phyloP scores from a whole-genome alignment of 2,797 vertebrate species.

The Anisognathus igniventris region DNA sequence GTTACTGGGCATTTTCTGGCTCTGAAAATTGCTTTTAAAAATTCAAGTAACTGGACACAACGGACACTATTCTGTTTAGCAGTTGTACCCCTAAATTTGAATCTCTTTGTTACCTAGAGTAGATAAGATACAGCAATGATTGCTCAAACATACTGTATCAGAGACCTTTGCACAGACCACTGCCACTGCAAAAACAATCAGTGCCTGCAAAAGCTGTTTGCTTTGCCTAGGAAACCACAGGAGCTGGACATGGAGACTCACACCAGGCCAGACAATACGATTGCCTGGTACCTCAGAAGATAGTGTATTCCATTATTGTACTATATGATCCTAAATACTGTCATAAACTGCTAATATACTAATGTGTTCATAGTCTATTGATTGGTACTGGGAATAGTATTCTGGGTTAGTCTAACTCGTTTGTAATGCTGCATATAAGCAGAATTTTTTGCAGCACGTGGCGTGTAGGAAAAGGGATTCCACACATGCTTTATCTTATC shows the following conservation, averaged over 20 bases:
- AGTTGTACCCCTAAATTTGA: constrained; percentile 16
- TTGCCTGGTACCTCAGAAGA: constrained; percentile 7
- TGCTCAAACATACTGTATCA: constrained; percentile 55
- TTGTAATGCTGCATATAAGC: constrained; percentile 34
- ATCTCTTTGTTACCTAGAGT: constrained; percentile 17
- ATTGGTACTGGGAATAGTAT: constrained; percentile 29
- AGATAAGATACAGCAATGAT: constrained; percentile 50
- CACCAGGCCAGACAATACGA: background rate
- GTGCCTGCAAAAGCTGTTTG: constrained; percentile 23
- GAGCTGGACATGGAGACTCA: background rate
- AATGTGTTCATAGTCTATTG: constrained; percentile 60
- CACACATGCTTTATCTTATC: constrained; percentile 6
- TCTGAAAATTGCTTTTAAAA: background rate
- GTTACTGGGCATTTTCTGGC: background rate
- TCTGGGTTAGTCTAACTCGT: constrained; percentile 30
- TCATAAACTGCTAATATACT: constrained; percentile 64
- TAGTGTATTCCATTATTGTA: constrained; percentile 31
- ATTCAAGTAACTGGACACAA: background rate
- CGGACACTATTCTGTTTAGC: background rate
- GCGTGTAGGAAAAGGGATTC: background rate
- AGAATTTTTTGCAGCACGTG: background rate
- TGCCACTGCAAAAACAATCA: constrained; percentile 29
- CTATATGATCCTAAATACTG: constrained; percentile 51
- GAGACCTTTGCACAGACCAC: constrained; percentile 50
- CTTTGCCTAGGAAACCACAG: constrained; percentile 33